Conservation (phyloP, 1,140 invertebrate genomes). For the Apis florea region DNA sequence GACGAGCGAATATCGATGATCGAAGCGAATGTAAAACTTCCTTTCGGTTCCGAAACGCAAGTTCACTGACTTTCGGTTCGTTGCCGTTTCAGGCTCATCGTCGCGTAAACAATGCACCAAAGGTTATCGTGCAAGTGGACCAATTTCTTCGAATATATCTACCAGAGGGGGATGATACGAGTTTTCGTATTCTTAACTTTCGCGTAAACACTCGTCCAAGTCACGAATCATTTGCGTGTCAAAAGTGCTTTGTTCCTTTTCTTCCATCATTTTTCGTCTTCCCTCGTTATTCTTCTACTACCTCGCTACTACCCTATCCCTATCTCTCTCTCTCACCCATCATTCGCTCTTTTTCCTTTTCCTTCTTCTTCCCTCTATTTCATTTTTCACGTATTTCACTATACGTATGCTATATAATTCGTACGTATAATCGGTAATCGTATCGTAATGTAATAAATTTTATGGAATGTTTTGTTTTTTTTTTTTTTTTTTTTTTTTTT, state of each 20-base stretch:
- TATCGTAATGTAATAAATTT: too few species aligned
- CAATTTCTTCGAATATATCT: conserved; percentile 51
- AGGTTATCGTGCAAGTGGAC: conserved; percentile 49
- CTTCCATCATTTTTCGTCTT: background rate
- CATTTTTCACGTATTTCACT: too few species aligned
- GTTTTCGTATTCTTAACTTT: conserved; percentile 33
- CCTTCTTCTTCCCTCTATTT: too few species aligned
- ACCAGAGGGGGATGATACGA: conserved; percentile 1
- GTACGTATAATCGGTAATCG: too few species aligned
- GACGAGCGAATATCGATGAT: too few species aligned
- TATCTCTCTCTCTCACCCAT: too few species aligned
- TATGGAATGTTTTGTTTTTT: too few species aligned
- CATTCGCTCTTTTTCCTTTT: too few species aligned
- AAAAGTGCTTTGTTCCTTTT: background rate
- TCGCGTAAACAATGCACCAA: conserved; percentile 28
- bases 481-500: too few species aligned
- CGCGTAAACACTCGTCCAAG: conserved; percentile 32
- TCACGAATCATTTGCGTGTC: conserved; percentile 14
- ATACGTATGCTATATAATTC: too few species aligned
- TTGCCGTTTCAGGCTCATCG: conserved; percentile 27
- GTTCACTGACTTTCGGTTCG: conserved; percentile 37
- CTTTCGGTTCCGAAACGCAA: background rate
- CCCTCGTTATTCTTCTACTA: background rate
- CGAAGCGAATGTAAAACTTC: background rate
- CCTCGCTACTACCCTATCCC: background rate